Evolutionary conservation across 2,113 vertebrate genomes (phyloP), one percentile per base, ranked within the genome.

Genomic region (Hirundichthys speculiger): DNA sequence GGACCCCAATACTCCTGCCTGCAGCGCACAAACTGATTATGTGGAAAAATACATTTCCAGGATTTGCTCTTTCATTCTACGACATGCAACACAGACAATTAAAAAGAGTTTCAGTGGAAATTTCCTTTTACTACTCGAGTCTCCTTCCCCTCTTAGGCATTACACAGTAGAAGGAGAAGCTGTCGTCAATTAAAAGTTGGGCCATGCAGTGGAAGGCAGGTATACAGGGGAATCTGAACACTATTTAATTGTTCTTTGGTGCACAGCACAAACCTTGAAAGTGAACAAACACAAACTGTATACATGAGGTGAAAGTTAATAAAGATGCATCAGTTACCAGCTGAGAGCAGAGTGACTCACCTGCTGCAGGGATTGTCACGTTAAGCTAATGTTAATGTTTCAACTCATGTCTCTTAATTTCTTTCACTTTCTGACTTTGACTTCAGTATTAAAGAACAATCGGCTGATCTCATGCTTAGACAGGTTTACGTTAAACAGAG

Each of bases 221-320:
- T 43, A 50, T 60, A 53, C 52, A 27, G 53, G 24, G n/a, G 46
- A 71, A 53, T 77, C 61, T 64, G 47, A 54, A 68, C 62, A 73
- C 57, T 2, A 25, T 58, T 57, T 88, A 84, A 90, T 90, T 90
- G 86, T 84, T 77, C 69, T 75, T 74, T 71, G 81, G 65, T 77
- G 58, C 30, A 34, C 5, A 34, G 11, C 57, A 19, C 60, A 79
- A 68, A 78, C 62, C 38, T 76, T 82, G 34, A 77, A 80, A 73
- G 79, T 45, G 43, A 57, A 15, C 4, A 16, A 2, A 21, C 49
- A 19, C 15, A 46, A 62, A 69, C 77, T 39, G 38, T 3, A 53
- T 58, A 40, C 76, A 52, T 1, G 22, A 59, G 64, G 79, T 77
- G 60, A 61, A 63, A 16, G 66, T 70, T 82, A 81, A 22, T 74